A percentile compares a stretch with the other conserved stretches of the same genome.
Evolutionary conservation across 2,113 vertebrate genomes (phyloP).

Genomic region (Centropristis striata): DNA sequence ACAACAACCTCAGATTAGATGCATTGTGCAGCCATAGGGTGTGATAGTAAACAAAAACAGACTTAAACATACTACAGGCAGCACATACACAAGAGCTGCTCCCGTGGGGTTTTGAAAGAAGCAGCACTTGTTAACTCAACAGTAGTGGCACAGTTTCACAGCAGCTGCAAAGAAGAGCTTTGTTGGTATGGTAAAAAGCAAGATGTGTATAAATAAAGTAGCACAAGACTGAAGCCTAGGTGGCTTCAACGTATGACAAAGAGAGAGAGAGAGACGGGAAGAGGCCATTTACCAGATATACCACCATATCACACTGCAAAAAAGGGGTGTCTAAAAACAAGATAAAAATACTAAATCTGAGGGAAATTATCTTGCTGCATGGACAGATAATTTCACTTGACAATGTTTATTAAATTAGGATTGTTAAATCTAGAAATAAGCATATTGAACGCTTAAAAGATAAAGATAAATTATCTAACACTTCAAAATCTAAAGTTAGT

Average conservation of each 20-base stretch:
- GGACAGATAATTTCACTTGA: too few relatives aligned
- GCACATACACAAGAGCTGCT: not conserved
- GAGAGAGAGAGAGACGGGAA: too few relatives aligned
- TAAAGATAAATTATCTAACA: too few relatives aligned
- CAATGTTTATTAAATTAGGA: too few relatives aligned
- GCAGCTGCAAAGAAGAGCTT: not conserved
- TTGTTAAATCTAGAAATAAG: too few relatives aligned
- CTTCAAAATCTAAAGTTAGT: too few relatives aligned
- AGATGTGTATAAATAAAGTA: not conserved
- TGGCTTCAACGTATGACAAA: not conserved
- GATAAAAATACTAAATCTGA: too few relatives aligned
- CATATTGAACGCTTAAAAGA: too few relatives aligned
- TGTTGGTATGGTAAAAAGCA: not conserved
- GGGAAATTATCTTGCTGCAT: too few relatives aligned
- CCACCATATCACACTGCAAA: too few relatives aligned
- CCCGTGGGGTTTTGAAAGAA: not conserved
- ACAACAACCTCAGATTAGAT: not conserved
- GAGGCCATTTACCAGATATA: too few relatives aligned
- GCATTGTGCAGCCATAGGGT: not conserved
- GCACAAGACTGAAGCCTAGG: not conserved
- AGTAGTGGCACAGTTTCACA: not conserved
- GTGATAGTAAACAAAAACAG: not conserved
- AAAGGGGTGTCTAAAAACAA: too few relatives aligned
- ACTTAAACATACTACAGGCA: not conserved
- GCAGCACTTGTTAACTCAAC: not conserved